Conservation (phyloP, 2,888 invertebrate species). For the Halictus ligatus region DNA sequence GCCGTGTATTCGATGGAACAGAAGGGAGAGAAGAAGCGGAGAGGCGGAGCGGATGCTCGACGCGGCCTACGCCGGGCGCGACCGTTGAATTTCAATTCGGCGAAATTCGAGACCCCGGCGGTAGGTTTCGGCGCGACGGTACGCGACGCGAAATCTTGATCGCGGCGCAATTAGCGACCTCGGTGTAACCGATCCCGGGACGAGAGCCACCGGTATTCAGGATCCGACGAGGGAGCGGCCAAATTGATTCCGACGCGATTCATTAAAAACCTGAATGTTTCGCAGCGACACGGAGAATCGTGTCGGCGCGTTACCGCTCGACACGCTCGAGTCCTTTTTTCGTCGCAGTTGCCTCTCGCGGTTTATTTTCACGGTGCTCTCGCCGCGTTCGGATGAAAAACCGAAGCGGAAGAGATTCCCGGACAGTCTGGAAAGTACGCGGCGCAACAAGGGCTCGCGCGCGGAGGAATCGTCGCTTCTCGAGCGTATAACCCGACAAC, state of each 20-base stretch:
- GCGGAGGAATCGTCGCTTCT: slow-evolving; percentile 34
- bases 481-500: slow-evolving; percentile 23
- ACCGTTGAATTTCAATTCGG: slow-evolving; percentile 67
- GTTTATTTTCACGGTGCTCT: slow-evolving; percentile 8
- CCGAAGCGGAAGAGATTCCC: slow-evolving; percentile 1
- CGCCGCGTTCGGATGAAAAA: neutral
- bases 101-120: slow-evolving; percentile 23
- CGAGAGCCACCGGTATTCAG: neutral
- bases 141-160: slow-evolving; percentile 62
- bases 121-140: slow-evolving; percentile 12
- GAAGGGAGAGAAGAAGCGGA: neutral
- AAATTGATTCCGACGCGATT: slow-evolving; percentile 19
- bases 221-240: neutral
- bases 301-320: no score
- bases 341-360: slow-evolving; percentile 12
- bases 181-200: slow-evolving; percentile 35
- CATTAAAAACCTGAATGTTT: slow-evolving; percentile 32
- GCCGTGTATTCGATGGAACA: neutral
- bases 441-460: slow-evolving; percentile 9
- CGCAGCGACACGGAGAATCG: slow-evolving; percentile 11
- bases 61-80: slow-evolving; percentile 16
- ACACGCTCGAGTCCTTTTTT: neutral
- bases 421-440: slow-evolving; percentile 10
- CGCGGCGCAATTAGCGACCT: slow-evolving; percentile 55
- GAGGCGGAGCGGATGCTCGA: neutral